phyloP scores from a whole-genome alignment of 1,140 invertebrate genomes.

The Drosophila athabasca region DNA sequence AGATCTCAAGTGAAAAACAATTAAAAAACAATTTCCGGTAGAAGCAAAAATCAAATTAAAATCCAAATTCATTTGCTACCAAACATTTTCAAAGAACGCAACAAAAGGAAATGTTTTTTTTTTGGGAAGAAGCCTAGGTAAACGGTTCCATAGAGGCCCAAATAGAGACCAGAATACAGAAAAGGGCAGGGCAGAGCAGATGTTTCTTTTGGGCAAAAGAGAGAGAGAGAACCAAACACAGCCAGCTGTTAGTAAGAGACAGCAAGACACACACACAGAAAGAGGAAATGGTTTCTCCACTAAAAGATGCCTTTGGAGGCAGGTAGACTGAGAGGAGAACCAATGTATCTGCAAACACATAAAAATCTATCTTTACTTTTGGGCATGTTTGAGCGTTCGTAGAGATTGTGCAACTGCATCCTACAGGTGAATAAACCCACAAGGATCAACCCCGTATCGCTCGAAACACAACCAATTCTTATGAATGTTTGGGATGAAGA shows the following conservation, averaged over 20 bases:
- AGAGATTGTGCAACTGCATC: too few species aligned
- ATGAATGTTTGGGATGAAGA: too few species aligned
- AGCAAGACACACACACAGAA: background rate
- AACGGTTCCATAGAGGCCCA: too few species aligned
- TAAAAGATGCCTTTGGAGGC: too few species aligned
- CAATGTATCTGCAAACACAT: too few species aligned
- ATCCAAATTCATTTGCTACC: conserved; percentile 50
- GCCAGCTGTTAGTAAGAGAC: too few species aligned
- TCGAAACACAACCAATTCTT: too few species aligned
- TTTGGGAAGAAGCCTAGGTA: conserved; percentile 29
- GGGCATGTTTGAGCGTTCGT: too few species aligned
- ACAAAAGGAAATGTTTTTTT: conserved; percentile 27
- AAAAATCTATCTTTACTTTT: too few species aligned
- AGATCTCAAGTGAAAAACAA: conserved; percentile 10
- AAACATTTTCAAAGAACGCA: conserved; percentile 7
- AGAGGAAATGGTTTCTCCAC: background rate
- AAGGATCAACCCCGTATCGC: too few species aligned
- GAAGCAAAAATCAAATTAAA: conserved; percentile 56
- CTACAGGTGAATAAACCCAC: too few species aligned
- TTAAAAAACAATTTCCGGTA: conserved; percentile 64
- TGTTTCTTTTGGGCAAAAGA: background rate
- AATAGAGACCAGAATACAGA: background rate
- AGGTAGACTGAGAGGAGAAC: too few species aligned
- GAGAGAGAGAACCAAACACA: background rate
- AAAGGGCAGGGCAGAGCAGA: conserved; percentile 1